Conservation (phyloP, 1,140 invertebrate species). For the Drosophila eugracilis region DNA sequence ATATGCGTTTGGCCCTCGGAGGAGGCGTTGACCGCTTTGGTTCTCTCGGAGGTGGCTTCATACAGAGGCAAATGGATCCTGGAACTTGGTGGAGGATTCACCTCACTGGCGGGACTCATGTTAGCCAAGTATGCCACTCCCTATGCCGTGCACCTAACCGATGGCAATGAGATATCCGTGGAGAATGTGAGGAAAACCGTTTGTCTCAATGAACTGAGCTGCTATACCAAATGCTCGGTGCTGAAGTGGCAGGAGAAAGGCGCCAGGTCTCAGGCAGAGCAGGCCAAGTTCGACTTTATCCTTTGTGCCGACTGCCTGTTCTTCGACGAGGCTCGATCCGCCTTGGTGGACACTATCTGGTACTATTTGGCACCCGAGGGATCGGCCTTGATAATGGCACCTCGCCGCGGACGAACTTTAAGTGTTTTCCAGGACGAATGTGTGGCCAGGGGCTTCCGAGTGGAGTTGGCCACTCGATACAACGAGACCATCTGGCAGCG, state of each 20-base stretch:
- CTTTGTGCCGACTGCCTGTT: conserved; percentile 93
- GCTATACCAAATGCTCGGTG: conserved; percentile 84
- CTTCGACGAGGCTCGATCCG: conserved; percentile 91
- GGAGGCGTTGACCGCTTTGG: conserved; percentile 92
- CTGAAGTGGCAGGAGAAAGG: conserved; percentile 85
- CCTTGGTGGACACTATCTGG: conserved; percentile 90
- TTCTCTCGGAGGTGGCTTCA: conserved; percentile 88
- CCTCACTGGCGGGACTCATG: conserved; percentile 91
- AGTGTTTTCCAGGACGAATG: conserved; percentile 89
- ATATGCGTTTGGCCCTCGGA: conserved; percentile 96
- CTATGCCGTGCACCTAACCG: conserved; percentile 88
- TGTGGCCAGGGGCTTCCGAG: conserved; percentile 86
- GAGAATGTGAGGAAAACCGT: conserved; percentile 90
- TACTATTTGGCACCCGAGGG: conserved; percentile 88
- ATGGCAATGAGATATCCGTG: conserved; percentile 92
- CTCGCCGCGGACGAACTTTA: conserved; percentile 90
- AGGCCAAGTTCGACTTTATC: conserved; percentile 88
- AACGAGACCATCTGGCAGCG: conserved; percentile 88
- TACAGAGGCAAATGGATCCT: conserved; percentile 90
- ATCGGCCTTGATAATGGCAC: conserved; percentile 91
- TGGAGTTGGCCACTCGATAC: conserved; percentile 87
- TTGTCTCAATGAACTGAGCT: conserved; percentile 87
- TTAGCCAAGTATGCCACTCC: conserved; percentile 89
- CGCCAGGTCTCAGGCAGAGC: conserved; percentile 52
- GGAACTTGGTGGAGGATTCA: conserved; percentile 94